Evolutionary conservation across 2,113 vertebrate species (phyloP).

Genomic region (Gallinago undulata): DNA sequence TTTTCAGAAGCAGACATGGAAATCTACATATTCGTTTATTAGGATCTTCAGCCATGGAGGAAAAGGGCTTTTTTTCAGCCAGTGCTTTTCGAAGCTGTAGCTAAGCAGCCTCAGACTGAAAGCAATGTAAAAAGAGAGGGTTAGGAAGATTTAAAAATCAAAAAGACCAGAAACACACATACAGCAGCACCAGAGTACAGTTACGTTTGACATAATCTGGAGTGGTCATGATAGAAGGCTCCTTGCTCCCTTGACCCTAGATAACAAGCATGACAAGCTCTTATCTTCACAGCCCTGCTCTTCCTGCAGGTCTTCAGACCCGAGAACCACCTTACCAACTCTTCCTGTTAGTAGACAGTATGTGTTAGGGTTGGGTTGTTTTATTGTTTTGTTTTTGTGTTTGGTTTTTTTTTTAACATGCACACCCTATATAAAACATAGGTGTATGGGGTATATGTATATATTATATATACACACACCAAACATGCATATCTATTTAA

Average conservation of each 20-base stretch:
- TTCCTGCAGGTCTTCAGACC: background rate
- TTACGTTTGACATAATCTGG: background rate
- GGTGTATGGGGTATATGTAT: background rate
- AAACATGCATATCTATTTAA: background rate
- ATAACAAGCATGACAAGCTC: background rate
- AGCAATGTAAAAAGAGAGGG: background rate
- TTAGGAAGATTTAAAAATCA: background rate
- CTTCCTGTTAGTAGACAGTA: background rate
- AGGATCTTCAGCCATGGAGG: background rate
- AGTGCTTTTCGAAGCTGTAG: background rate
- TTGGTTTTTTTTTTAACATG: background rate
- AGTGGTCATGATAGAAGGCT: background rate
- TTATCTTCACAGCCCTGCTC: background rate
- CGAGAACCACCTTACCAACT: background rate
- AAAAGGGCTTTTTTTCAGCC: background rate
- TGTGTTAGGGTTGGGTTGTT: fast-evolving
- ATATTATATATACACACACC: background rate
- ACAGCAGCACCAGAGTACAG: background rate
- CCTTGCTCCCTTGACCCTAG: background rate
- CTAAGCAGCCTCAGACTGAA: background rate
- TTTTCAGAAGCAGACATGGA: background rate
- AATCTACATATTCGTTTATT: background rate
- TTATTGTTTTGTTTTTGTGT: background rate
- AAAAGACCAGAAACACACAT: background rate
- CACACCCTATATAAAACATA: background rate